Conservation (phyloP, 2,113 vertebrate genomes). For the Psammodynastes pulverulentus region DNA sequence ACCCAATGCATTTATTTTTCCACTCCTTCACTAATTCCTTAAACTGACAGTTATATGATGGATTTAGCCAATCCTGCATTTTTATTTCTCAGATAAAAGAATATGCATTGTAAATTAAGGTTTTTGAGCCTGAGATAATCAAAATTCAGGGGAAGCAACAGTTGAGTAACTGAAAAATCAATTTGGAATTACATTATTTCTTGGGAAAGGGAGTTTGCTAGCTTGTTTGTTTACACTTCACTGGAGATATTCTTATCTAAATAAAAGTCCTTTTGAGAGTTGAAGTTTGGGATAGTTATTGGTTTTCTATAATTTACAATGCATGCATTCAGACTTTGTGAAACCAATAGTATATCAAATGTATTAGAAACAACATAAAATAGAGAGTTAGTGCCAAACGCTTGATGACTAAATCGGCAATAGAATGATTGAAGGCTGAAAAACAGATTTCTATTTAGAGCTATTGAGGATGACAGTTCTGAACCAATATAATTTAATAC, state of each 20-base stretch:
- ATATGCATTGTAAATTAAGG: constrained; percentile 30
- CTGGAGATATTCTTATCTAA: constrained; percentile 37
- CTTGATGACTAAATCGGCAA: constrained; percentile 24
- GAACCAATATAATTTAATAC: not conserved
- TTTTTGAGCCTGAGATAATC: constrained; percentile 51
- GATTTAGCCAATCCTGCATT: not conserved
- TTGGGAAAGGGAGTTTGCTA: constrained; percentile 42
- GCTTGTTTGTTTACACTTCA: constrained; percentile 48
- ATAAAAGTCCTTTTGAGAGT: constrained; percentile 36
- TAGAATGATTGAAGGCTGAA: constrained; percentile 34
- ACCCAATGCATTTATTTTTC: not conserved
- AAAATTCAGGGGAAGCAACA: constrained; percentile 43
- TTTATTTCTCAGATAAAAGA: constrained; percentile 31
- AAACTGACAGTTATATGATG: constrained; percentile 21
- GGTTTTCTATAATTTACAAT: constrained; percentile 31
- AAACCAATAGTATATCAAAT: constrained; percentile 28
- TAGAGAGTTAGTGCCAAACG: constrained; percentile 43
- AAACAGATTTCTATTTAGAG: not conserved
- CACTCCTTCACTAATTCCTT: constrained; percentile 9
- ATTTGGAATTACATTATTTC: constrained; percentile 51
- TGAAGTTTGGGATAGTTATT: constrained; percentile 16
- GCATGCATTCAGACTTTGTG: constrained; percentile 29
- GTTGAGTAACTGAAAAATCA: constrained; percentile 53
- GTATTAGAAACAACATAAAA: constrained; percentile 25
- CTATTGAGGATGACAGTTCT: not conserved